These are phyloP conservation scores for Parazoanthus swiftii DNA, from an alignment of 92 coral and sea anemone genomes.

Conservation along the genomic window DNA sequence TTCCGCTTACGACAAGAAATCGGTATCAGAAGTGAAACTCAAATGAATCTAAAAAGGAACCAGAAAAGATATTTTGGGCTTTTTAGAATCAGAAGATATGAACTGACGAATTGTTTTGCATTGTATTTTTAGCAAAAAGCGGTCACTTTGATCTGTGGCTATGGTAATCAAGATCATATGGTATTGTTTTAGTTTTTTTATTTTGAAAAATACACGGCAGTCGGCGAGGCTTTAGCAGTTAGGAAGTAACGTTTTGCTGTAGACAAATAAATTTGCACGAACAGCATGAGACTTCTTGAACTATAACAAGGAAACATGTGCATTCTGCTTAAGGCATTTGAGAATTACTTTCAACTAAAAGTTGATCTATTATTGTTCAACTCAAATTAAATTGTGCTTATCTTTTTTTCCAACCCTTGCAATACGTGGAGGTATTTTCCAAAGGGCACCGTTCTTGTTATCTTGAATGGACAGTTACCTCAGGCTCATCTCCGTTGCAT, in stretches of 20 bases:
- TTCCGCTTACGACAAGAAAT: neutral
- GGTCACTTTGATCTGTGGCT: neutral
- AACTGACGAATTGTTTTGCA: neutral
- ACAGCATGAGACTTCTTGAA: neutral
- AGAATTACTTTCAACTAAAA: too few species aligned
- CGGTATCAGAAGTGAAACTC: too few species aligned
- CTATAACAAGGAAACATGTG: neutral
- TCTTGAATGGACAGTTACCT: too few species aligned
- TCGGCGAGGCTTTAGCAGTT: too few species aligned
- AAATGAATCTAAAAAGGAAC: neutral
- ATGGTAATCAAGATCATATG: neutral
- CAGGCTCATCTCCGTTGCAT: too few species aligned
- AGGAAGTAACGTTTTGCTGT: neutral
- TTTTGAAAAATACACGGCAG: too few species aligned
- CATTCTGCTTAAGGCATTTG: too few species aligned
- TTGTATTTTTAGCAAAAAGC: neutral
- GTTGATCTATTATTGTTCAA: neutral
- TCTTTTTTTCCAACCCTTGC: neutral
- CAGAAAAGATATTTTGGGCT: too few species aligned
- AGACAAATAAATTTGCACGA: neutral
- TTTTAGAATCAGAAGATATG: too few species aligned
- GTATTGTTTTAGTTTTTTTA: neutral
- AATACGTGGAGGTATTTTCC: too few species aligned
- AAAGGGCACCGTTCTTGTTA: too few species aligned
- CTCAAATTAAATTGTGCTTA: too few species aligned